Conservation (phyloP, 2,888 invertebrate species). For the Nowickia ferox region DNA sequence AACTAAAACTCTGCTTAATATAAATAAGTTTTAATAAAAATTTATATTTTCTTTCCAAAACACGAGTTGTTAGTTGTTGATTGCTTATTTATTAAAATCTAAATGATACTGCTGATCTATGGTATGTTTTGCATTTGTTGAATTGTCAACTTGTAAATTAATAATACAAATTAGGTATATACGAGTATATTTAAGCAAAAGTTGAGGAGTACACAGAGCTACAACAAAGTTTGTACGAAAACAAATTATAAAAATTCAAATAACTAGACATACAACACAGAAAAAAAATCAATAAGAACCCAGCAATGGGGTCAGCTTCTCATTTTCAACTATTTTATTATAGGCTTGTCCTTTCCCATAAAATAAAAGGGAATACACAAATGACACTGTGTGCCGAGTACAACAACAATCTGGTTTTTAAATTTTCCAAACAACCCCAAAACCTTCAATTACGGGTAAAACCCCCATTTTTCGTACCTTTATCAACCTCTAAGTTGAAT, state of each 20-base stretch:
- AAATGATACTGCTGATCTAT: slow-evolving; percentile 8
- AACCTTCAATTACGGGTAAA: too few species aligned
- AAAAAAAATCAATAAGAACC: too few species aligned
- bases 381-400: too few species aligned
- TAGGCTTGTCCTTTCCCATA: too few species aligned
- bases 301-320: too few species aligned
- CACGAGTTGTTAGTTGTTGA: neutral
- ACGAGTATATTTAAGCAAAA: slow-evolving; percentile 54
- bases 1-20: neutral
- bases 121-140: neutral
- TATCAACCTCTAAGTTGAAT: too few species aligned
- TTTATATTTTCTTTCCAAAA: neutral
- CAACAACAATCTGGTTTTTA: too few species aligned
- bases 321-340: too few species aligned
- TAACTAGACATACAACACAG: neutral
- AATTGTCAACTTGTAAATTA: slow-evolving; percentile 67
- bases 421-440: too few species aligned
- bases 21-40: neutral
- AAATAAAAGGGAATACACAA: too few species aligned
- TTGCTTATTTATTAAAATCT: slow-evolving; percentile 1
- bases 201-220: slow-evolving; percentile 3
- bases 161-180: neutral
- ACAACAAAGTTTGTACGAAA: neutral
- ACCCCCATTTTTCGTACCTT: too few species aligned
- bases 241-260: neutral